Base-by-base conservation (phyloP, 2,888 invertebrate genomes). In the Agrilus mali region DNA sequence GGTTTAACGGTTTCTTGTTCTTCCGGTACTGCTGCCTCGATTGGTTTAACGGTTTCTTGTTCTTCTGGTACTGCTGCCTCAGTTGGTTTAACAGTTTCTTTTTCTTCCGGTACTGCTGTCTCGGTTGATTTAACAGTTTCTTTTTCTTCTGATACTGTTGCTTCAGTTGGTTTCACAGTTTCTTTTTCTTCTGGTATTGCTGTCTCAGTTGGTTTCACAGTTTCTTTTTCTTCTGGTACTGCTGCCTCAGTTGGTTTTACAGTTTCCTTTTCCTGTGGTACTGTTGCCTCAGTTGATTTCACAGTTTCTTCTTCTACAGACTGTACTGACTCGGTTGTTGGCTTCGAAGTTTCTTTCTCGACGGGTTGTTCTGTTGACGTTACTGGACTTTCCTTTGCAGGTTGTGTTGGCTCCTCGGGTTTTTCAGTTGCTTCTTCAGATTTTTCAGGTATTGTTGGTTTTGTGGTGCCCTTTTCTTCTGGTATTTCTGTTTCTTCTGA, bases 71-170 rank as follows among this genome's bases (percentile, higher is more conserved):
- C 15, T 37, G 31, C 44, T 31, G 42, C 32, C 16, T 31, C 16
- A 17, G 51, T 47, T 37, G 48, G 33, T 46, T 45, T 35, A 41
- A 50, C 49, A 33, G 36, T 32, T 47, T 38, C 40, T 35, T 43
- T 43, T 34, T 39, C 31, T 17, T 16, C 17, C 31, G 33, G 20
- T 44, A 14, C 12, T 27, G 5, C 15, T 15, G 40, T 15, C 22
- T 33, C 36, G 3, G 41, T 20, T 17, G 33, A 15, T 36, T 47
- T 36, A 13, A 38, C 27, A 14, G 20, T 36, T 42, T 31, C 22
- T 8, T 38, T 17, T 37, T 33, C 16, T 27, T 6, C 38, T 3
- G 36, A 13, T 14, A 13, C 20, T 34, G 2, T 4, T 27, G 8
- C 2, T 10, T 36, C 34, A 16, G 36, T 42, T 15, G 31, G 7